phyloP scores from a whole-genome alignment of 2,113 vertebrate genomes.

The Triplophysa siluroides region DNA sequence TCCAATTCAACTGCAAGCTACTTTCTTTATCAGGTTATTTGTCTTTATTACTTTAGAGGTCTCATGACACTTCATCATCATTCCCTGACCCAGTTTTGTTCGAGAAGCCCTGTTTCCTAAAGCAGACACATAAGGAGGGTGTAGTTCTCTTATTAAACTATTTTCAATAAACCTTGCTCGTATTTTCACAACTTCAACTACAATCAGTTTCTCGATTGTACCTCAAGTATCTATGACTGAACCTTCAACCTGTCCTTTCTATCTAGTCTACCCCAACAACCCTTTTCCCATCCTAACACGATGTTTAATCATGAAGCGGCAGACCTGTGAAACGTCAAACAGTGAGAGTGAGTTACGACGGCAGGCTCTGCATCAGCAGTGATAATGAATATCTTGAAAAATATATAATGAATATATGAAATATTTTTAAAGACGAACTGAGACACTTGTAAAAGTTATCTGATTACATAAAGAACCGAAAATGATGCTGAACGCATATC shows the following conservation, averaged over 20 bases:
- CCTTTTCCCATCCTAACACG: not conserved
- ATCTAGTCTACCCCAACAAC: not conserved
- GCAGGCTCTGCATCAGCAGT: not conserved
- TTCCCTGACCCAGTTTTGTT: constrained; percentile 12
- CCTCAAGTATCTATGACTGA: no score
- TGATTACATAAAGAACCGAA: no score
- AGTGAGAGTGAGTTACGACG: constrained; percentile 1
- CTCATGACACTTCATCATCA: not conserved
- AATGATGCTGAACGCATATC: no score
- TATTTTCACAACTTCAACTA: not conserved
- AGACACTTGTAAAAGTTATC: no score
- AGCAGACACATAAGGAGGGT: not conserved
- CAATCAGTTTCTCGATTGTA: no score
- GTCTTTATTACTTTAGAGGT: not conserved
- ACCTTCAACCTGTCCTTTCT: no score
- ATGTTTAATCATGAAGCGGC: not conserved
- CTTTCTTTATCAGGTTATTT: not conserved
- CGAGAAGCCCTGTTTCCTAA: not conserved
- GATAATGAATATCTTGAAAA: no score
- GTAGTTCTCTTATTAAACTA: not conserved
- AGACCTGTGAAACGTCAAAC: not conserved
- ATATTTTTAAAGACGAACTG: no score
- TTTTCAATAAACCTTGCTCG: no score
- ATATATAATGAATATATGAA: no score
- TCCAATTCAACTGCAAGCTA: not conserved